These are phyloP conservation scores for Oscheius myriophilus DNA, from an alignment of 2,888 invertebrate genomes.

Conservation along the genomic window DNA sequence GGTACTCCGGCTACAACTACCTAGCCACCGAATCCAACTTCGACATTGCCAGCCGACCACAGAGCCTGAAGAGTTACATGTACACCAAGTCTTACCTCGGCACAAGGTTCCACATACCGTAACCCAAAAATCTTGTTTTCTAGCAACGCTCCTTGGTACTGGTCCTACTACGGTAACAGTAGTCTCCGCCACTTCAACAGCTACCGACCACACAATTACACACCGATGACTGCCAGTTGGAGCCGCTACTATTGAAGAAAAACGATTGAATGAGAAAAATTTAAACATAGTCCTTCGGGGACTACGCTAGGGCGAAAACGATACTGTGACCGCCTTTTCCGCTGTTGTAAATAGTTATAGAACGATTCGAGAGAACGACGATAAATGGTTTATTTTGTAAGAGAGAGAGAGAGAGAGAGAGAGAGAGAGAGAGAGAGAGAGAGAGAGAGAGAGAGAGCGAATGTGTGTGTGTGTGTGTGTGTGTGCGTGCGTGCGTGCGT, in stretches of 20 bases:
- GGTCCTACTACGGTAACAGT: slow-evolving; percentile 57
- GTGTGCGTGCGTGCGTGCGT: too few relatives aligned
- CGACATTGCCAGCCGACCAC: slow-evolving; percentile 65
- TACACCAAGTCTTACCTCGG: slow-evolving; percentile 43
- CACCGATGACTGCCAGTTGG: slow-evolving; percentile 49
- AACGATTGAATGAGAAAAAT: too few relatives aligned
- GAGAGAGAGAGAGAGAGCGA: background rate
- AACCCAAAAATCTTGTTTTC: background rate
- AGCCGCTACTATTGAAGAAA: slow-evolving; percentile 42
- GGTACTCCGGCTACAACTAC: slow-evolving; percentile 66
- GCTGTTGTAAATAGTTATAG: too few relatives aligned
- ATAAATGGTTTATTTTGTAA: background rate
- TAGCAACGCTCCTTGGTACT: slow-evolving; percentile 62
- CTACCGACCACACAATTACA: slow-evolving; percentile 64
- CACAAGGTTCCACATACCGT: slow-evolving; percentile 28
- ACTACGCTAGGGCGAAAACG: background rate
- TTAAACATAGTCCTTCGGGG: background rate
- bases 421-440: background rate
- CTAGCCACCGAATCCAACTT: slow-evolving; percentile 60
- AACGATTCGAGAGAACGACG: background rate
- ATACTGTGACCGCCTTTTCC: background rate
- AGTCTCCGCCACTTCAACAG: slow-evolving; percentile 68
- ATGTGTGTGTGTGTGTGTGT: too few relatives aligned
- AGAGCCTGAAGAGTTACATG: slow-evolving; percentile 48
- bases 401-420: slow-evolving; percentile 3